Base-by-base conservation (phyloP, 2,888 invertebrate genomes). In the Heliconius ethilla region DNA sequence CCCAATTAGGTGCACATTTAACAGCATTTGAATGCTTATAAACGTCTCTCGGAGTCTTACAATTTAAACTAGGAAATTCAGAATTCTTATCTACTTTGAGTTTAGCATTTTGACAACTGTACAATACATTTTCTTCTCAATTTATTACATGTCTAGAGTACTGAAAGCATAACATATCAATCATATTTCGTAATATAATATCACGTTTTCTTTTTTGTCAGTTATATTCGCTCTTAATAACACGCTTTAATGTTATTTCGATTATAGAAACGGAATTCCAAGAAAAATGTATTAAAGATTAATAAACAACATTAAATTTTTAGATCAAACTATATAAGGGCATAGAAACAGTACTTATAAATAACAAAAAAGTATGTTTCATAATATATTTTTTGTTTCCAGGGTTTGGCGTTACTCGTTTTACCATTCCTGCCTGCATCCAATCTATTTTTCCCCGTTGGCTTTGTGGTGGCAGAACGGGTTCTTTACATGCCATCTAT, bases 401-500 rank as follows among this genome's bases (percentile, higher is more conserved):
- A 97, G 98, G 97, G 98, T 85, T 93, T 99, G 83, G 97, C 98
- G 63, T 96, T 99, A 87, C 95, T 98, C 88, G 96, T 98, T 77
- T 94, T 99, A 77, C 99, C 99, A 75, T 99, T 99, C 91, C 94
- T 99, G 82, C 99, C 99, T 76, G 99, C 99, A 0, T 99, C 99
- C 75, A 99, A 99, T 95, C 95, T 99, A 73, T 99, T 99, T 95
- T 99, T 99, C 93, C 98, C 99, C 0, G 99, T 99, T 75, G 99
- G 99, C 2, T 99, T 99, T 91, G 99, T 99, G 81, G 97, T 99
- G 51, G 99, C 99, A 3, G 99, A 99, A 92, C 95, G 99, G 83
- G 97, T 99, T 70, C 95, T 99, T 7, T 99, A 99, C 92, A 98
- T 98, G 95, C 99, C 99, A 0, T 99, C 99, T 22, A 99, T 99